A percentile compares a stretch with the other conserved stretches of the same genome.
phyloP scores from a whole-genome alignment of 1,140 invertebrate genomes.

The Plutomurus gul region DNA sequence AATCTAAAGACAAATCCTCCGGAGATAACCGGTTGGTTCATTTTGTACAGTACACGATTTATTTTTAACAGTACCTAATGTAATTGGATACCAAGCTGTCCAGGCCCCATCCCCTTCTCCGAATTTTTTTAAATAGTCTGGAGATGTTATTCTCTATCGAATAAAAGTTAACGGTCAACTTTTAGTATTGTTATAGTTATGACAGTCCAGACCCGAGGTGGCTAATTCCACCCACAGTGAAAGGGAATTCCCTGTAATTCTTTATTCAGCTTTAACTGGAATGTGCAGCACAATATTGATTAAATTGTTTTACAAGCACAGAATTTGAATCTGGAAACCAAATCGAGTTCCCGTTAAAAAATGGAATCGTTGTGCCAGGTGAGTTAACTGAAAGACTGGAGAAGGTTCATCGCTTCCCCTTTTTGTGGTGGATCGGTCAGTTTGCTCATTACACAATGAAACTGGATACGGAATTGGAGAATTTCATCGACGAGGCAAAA shows the following conservation, averaged over 20 bases:
- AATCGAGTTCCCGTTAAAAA: background rate
- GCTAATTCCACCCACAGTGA: no score
- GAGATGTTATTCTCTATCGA: no score
- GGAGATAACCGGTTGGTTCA: background rate
- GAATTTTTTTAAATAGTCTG: no score
- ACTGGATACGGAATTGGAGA: background rate
- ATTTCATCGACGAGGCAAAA: background rate
- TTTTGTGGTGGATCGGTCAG: constrained; percentile 29
- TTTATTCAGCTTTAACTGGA: no score
- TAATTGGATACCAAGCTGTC: background rate
- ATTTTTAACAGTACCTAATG: background rate
- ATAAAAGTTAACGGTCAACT: no score
- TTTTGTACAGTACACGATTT: background rate
- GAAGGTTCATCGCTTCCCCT: background rate
- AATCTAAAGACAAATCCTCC: background rate
- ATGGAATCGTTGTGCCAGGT: background rate
- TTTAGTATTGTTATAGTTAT: no score
- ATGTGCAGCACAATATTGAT: no score
- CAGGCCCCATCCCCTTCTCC: no score
- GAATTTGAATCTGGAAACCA: background rate
- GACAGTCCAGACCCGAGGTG: no score
- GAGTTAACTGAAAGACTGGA: background rate
- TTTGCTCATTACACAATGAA: constrained; percentile 16
- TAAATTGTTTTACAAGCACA: background rate
- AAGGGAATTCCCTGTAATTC: no score